Evolutionary conservation across 1,140 invertebrate species (phyloP), one percentile per base, ranked within the genome.

Genomic region (Yoshiicerus persimilis): DNA sequence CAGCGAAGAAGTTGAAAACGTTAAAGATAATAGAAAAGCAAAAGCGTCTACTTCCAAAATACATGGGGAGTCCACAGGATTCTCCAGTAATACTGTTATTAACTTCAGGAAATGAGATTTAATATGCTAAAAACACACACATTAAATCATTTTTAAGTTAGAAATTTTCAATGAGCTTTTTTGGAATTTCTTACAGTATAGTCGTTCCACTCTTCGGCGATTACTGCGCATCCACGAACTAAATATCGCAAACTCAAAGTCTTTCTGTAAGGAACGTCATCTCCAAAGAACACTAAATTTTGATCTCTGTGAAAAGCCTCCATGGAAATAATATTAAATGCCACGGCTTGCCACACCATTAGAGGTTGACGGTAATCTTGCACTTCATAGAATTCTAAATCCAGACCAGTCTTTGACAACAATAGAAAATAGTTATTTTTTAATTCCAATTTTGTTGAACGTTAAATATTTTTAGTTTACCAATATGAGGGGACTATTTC

Each of bases 1-100:
- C 16, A 66, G 4, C 38, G 88, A 38, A 4, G 97, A 96, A 16
- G 97, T 92, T 2, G 96, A 95, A 56, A 96, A 94, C 0, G 95
- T 95, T 34, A 99, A 92, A 0, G 96, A 93, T 1, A 98, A 94
- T 56, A 99, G 92, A 83, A 96, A 94, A 34, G 96, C 96, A 91
- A 99, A 98, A 5, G 96, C 94, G 93, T 99, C 97, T 93, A 97
- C 95, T 64, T 97, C 95, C 0, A 98, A 91, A 0, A 98, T 93
- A 84, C 95, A 96, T 0, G 93, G 93, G 75, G 92, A 93, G 41
- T 94, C 92, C 88, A 92, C 88, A 91, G 92, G 87, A 93, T 93
- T 93, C 90, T 94, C 92, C 23, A 95, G 88, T 9, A 95, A 47
- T 77, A 94, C 92, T 1, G 92, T 92, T 27, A 95, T 91, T 20